A percentile compares a stretch with the other conserved stretches of the same genome.
Conservation (phyloP, 2,888 invertebrate genomes). For the Elmis aenea region DNA sequence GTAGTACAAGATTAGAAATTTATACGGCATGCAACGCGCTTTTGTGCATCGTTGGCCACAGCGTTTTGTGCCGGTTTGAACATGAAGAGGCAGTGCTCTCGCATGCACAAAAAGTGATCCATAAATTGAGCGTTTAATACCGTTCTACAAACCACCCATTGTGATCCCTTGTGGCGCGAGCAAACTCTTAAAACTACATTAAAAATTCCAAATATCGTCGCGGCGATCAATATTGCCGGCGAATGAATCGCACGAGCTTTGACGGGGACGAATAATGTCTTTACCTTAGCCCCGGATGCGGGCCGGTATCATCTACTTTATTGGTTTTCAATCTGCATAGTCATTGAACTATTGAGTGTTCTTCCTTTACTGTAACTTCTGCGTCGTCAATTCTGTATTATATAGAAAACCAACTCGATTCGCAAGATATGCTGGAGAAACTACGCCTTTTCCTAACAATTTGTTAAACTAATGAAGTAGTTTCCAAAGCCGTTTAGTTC, state of each 20-base stretch:
- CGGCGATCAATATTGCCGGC: constrained; percentile 27
- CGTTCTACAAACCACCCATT: constrained; percentile 3
- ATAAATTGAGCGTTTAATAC: constrained; percentile 8
- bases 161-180: constrained; percentile 5
- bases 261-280: constrained; percentile 24
- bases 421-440: too few species aligned
- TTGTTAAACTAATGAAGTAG: too few species aligned
- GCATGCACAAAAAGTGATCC: constrained; percentile 1
- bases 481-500: too few species aligned
- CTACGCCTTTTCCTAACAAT: too few species aligned
- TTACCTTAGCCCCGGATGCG: constrained; percentile 18
- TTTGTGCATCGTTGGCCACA: too few species aligned
- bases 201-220: constrained; percentile 27
- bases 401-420: too few species aligned
- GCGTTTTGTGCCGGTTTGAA: too few species aligned
- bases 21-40: too few species aligned
- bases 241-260: constrained; percentile 27
- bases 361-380: too few species aligned
- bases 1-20: constrained; percentile 6
- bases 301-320: constrained; percentile 25
- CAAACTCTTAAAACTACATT: constrained; percentile 25
- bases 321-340: constrained; percentile 27
- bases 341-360: constrained; percentile 16
- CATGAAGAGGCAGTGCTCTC: too few species aligned
- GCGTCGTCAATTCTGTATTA: too few species aligned